Conservation (phyloP, 2,888 invertebrate species). For the Epiblema foenella region DNA sequence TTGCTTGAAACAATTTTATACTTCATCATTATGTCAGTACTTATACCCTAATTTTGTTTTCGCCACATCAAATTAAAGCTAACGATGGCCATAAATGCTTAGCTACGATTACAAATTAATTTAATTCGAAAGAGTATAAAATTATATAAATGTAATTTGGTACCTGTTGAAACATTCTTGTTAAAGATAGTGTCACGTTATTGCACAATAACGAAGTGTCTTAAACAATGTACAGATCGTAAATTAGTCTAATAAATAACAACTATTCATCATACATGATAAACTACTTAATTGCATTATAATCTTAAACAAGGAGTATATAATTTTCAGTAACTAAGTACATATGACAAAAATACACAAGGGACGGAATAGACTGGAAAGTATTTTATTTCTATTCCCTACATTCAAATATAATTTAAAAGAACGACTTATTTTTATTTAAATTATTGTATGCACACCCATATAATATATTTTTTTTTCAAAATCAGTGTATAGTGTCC, state of each 20-base stretch:
- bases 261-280: conserved; percentile 34
- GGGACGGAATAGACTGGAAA: conserved; percentile 27
- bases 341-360: conserved; percentile 22
- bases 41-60: conserved; percentile 42
- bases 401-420: conserved; percentile 25
- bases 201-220: conserved; percentile 10
- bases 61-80: conserved; percentile 66
- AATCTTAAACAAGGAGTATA: conserved; percentile 40
- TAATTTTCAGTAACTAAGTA: conserved; percentile 29
- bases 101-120: conserved; percentile 41
- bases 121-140: conserved; percentile 37
- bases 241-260: conserved; percentile 42
- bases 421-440: conserved; percentile 5
- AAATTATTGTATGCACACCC: conserved; percentile 4
- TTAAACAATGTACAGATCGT: conserved; percentile 28
- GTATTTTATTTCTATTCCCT: conserved; percentile 19
- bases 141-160: conserved; percentile 46
- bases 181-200: conserved; percentile 14
- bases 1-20: conserved; percentile 41
- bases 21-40: conserved; percentile 17
- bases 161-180: conserved; percentile 35
- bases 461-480: not conserved
- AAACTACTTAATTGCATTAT: conserved; percentile 31
- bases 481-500: too few relatives aligned
- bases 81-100: conserved; percentile 70